phyloP scores from a whole-genome alignment of 2,797 vertebrate species.

The Acanthopagrus latus region DNA sequence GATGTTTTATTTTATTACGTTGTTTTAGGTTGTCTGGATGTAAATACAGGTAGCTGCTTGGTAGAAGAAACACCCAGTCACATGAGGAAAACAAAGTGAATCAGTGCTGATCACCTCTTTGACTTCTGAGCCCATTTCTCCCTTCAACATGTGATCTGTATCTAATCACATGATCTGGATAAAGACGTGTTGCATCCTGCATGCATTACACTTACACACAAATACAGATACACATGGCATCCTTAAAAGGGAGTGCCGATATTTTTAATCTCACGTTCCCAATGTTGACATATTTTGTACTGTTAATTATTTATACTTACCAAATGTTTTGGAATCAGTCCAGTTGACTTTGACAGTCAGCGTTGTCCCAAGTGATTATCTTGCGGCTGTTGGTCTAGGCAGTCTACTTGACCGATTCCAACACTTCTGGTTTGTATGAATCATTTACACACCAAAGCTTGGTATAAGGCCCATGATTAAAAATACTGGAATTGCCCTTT shows the following conservation, averaged over 20 bases:
- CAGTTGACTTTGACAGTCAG: too few relatives aligned
- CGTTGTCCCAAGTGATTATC: too few relatives aligned
- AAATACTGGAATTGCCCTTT: background rate
- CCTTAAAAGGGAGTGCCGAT: too few relatives aligned
- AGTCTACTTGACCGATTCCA: too few relatives aligned
- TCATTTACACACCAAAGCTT: too few relatives aligned
- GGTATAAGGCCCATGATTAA: too few relatives aligned
- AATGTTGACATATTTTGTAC: too few relatives aligned
- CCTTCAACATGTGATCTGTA: constrained; percentile 1
- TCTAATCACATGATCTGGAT: background rate
- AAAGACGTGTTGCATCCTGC: background rate
- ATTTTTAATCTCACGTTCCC: too few relatives aligned
- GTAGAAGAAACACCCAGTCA: background rate
- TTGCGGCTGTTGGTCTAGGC: too few relatives aligned
- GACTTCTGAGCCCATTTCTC: background rate
- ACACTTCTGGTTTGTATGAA: too few relatives aligned
- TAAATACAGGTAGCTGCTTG: constrained; percentile 25
- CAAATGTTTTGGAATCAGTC: too few relatives aligned
- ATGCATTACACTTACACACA: background rate
- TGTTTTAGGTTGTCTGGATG: background rate
- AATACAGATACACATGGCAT: background rate
- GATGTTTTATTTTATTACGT: background rate
- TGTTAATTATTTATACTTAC: too few relatives aligned
- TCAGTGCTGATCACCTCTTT: constrained; percentile 8
- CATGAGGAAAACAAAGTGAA: background rate